Evolutionary conservation across 2,113 vertebrate genomes (phyloP), one percentile per base, ranked within the genome.

Genomic region (Burhinus bistriatus): DNA sequence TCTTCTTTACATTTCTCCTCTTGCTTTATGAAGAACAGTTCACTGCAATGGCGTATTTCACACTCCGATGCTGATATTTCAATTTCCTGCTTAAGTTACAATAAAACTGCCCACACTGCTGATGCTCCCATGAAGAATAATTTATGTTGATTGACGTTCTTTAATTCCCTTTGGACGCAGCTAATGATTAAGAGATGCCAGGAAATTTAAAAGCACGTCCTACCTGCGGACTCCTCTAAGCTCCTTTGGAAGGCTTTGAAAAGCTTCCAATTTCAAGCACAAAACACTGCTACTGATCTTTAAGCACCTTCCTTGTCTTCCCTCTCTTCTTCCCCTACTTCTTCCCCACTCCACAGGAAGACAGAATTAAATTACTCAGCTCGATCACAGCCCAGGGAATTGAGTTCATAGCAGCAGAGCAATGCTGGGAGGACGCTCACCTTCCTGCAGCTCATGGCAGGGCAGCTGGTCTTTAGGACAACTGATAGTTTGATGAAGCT

Each of bases 21-120:
- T 29, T 82, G 88, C 97, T 73, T 91, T 83, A 27, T n/a, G 79
- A 58, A 82, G 87, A 51, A 25, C 91, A 75, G 82, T 38, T 89
- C 83, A 13, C 96, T 87, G 94, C 91, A 95, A 93, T 96, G 93
- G 70, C 1, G 44, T 22, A 64, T 96, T 97, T 93, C 94, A 96
- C 95, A 97, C 87, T 62, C 90, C 0, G 5, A 59, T 80, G 93
- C 94, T 87, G 96, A 95, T 89, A 95, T 93, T 97, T 95, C 96
- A 92, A 95, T 97, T 97, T 96, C 96, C 95, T 96, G 93, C 95
- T 91, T 71, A 87, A 95, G 91, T 87, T 94, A 92, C 95, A 96
- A 90, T 89, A 87, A 92, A 97, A 95, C 85, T 97, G 95, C 94
- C 94, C 96, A 91, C 82, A 85, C 88, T 64, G 78, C 90, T 83